Evolutionary conservation across 2,113 vertebrate genomes (phyloP).

Genomic region (Rhea pennata): DNA sequence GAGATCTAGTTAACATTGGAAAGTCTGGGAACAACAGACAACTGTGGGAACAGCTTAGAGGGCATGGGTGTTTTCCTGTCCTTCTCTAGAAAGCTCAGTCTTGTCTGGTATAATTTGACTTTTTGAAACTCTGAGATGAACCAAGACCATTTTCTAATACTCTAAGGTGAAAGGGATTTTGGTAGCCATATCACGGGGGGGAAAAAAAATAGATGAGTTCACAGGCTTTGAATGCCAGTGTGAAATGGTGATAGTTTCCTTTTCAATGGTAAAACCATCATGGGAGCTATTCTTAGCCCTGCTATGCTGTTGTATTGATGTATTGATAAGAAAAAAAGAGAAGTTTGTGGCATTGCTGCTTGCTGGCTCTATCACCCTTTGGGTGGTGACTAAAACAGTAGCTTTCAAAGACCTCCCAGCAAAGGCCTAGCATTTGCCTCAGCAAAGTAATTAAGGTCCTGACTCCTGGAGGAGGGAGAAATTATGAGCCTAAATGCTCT

Average conservation of each 20-base stretch:
- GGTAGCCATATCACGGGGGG: background rate
- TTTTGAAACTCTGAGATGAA: background rate
- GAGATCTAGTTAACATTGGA: background rate
- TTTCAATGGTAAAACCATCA: background rate
- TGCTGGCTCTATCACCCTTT: background rate
- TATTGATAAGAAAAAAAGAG: background rate
- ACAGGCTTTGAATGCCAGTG: fast-evolving
- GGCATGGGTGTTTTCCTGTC: background rate
- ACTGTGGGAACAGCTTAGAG: background rate
- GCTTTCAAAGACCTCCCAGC: background rate
- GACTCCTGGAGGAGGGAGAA: background rate
- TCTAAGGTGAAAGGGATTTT: background rate
- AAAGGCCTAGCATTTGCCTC: background rate
- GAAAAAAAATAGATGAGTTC: background rate
- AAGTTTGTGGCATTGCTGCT: background rate
- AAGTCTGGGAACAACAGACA: background rate
- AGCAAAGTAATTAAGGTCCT: background rate
- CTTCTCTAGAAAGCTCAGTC: background rate
- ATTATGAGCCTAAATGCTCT: background rate
- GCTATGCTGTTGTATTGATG: background rate
- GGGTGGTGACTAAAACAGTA: background rate
- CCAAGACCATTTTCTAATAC: background rate
- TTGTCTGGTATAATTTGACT: background rate
- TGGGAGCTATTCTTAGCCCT: background rate
- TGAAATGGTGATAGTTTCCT: background rate